Evolutionary conservation across 2,888 invertebrate species (phyloP).

Genomic region (Aphidius colemani): DNA sequence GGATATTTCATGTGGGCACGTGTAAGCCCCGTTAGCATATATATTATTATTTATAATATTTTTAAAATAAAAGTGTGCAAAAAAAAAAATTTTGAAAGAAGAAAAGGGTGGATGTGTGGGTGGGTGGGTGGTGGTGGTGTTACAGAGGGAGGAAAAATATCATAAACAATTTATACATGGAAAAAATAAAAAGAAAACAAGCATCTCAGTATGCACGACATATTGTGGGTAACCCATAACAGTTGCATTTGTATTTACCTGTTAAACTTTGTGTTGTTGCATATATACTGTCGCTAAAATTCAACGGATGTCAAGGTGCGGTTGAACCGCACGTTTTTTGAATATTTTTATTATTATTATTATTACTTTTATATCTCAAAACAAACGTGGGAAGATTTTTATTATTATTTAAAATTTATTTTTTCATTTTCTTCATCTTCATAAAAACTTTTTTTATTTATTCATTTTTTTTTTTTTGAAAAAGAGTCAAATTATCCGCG

Average conservation of each 20-base stretch:
- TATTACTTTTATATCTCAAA: slow-evolving; percentile 6
- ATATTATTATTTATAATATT: too few relatives aligned
- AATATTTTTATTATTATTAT: slow-evolving; percentile 5
- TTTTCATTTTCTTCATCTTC: too few relatives aligned
- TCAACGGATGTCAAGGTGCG: slow-evolving; percentile 19
- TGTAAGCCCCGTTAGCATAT: neutral
- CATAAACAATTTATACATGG: neutral
- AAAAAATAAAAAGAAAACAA: neutral
- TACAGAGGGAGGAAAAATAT: too few relatives aligned
- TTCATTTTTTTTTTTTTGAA: too few relatives aligned
- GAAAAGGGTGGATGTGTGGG: too few relatives aligned
- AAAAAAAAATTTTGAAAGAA: too few relatives aligned
- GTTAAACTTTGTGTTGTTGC: neutral
- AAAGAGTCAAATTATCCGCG: too few relatives aligned
- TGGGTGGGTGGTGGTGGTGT: too few relatives aligned
- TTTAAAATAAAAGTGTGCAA: too few relatives aligned
- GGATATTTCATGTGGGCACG: slow-evolving; percentile 14
- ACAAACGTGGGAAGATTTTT: neutral
- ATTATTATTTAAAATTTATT: too few relatives aligned
- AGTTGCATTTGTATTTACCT: neutral
- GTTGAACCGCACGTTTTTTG: slow-evolving; percentile 22
- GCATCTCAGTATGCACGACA: slow-evolving; percentile 20
- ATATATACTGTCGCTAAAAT: neutral
- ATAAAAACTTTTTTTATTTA: too few relatives aligned
- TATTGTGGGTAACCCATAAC: slow-evolving; percentile 7